phyloP scores from a whole-genome alignment of 2,797 vertebrate genomes.

The Moxostoma hubbsi region DNA sequence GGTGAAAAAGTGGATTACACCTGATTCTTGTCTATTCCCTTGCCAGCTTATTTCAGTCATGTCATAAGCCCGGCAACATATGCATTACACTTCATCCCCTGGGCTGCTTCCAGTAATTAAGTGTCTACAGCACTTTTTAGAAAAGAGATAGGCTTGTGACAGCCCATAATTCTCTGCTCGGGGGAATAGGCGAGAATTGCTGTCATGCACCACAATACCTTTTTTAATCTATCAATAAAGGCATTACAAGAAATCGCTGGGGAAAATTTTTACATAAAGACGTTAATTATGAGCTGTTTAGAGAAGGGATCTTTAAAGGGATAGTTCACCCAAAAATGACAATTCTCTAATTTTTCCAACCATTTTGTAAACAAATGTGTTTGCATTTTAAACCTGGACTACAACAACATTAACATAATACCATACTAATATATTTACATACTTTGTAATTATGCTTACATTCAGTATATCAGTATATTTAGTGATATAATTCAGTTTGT shows the following conservation, averaged over 20 bases:
- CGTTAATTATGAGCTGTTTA: not conserved
- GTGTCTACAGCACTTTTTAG: conserved; percentile 28
- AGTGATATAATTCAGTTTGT: too few relatives aligned
- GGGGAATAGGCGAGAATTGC: conserved; percentile 36
- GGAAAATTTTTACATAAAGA: not conserved
- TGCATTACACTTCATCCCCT: conserved; percentile 27
- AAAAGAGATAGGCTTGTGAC: conserved; percentile 29
- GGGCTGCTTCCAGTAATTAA: conserved; percentile 35
- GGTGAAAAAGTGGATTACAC: not conserved
- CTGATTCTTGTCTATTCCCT: not conserved
- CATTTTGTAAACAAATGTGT: too few relatives aligned
- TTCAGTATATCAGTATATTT: too few relatives aligned
- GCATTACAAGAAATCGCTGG: not conserved
- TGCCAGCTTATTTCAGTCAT: not conserved
- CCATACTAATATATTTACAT: too few relatives aligned
- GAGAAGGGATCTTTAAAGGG: too few relatives aligned
- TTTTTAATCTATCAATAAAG: conserved; percentile 2
- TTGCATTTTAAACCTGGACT: too few relatives aligned
- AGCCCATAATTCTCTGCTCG: conserved; percentile 40
- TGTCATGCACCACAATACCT: not conserved
- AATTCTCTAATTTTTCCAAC: too few relatives aligned
- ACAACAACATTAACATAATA: too few relatives aligned
- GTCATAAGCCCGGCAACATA: conserved; percentile 10
- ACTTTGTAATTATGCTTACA: too few relatives aligned
- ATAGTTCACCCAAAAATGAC: too few relatives aligned